Evolutionary conservation across 2,113 vertebrate species (phyloP).

Genomic region (Corythoichthys haematopterus): DNA sequence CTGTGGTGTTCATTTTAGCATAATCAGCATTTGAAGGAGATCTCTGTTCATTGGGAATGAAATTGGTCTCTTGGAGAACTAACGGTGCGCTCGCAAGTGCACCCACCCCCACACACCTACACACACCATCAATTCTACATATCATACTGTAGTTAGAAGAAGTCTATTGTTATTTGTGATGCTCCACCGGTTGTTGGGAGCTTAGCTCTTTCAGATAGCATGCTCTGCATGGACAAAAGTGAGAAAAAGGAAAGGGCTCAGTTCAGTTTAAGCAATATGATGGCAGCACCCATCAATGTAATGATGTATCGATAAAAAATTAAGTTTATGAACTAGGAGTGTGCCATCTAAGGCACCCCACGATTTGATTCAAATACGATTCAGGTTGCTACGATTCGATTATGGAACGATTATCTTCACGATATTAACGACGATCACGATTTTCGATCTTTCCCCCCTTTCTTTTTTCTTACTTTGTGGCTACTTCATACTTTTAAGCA

Average conservation of each 20-base stretch:
- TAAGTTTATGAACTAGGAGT: too few relatives aligned
- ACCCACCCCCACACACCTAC: too few relatives aligned
- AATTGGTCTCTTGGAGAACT: constrained; percentile 49
- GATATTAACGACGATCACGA: too few relatives aligned
- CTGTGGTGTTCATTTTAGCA: constrained; percentile 42
- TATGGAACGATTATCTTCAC: too few relatives aligned
- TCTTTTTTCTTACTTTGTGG: too few relatives aligned
- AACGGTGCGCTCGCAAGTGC: background rate
- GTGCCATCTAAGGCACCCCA: too few relatives aligned
- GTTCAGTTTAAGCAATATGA: background rate
- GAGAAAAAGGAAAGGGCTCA: background rate
- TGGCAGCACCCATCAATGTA: background rate
- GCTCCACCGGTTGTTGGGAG: background rate
- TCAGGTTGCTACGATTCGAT: too few relatives aligned
- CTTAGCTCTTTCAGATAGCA: background rate
- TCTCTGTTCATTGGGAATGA: constrained; percentile 21
- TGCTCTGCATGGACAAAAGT: constrained; percentile 9
- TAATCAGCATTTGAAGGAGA: constrained; percentile 58
- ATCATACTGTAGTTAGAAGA: constrained; percentile 18
- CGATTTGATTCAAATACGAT: too few relatives aligned
- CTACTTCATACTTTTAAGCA: too few relatives aligned
- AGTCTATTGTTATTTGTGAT: constrained; percentile 2
- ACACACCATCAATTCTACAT: background rate
- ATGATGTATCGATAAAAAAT: background rate
- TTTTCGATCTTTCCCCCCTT: too few relatives aligned